Evolutionary conservation across 2,888 invertebrate species (phyloP).

Genomic region (Drosophila meridiana): DNA sequence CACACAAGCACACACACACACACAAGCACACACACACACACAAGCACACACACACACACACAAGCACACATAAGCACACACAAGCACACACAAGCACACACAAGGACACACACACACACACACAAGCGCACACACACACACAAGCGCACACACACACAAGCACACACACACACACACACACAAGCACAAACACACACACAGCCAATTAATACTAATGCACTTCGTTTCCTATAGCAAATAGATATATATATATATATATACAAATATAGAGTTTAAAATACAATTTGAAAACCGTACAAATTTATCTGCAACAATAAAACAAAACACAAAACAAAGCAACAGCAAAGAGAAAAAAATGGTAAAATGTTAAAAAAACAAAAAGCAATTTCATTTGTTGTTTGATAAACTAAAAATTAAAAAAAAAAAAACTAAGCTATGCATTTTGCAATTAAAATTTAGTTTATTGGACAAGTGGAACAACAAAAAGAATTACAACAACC

Average conservation of each 20-base stretch:
- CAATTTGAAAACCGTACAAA: slow-evolving; percentile 75
- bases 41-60: slow-evolving; percentile 45
- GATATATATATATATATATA: slow-evolving; percentile 18
- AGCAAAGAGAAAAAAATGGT: slow-evolving; percentile 39
- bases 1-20: slow-evolving; percentile 43
- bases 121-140: slow-evolving; percentile 35
- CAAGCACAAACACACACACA: slow-evolving; percentile 24
- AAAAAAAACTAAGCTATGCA: slow-evolving; percentile 37
- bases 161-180: slow-evolving; percentile 13
- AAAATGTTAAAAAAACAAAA: slow-evolving; percentile 25
- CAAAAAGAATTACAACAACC: slow-evolving; percentile 56
- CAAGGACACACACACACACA: slow-evolving; percentile 26
- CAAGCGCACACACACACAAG: slow-evolving; percentile 34
- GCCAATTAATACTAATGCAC: slow-evolving; percentile 60
- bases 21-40: slow-evolving; percentile 24
- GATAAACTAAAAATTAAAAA: slow-evolving; percentile 30
- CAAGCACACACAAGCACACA: slow-evolving; percentile 49
- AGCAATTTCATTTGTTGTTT: slow-evolving; percentile 53
- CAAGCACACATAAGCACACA: slow-evolving; percentile 36
- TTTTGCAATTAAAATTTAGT: slow-evolving; percentile 34
- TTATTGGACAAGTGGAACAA: slow-evolving; percentile 40
- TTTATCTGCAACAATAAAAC: slow-evolving; percentile 65
- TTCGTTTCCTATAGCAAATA: slow-evolving; percentile 74
- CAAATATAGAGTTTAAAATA: slow-evolving; percentile 46
- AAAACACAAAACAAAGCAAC: slow-evolving; percentile 29